These are phyloP conservation scores for Athalia rosae DNA, from an alignment of 2,888 invertebrate species.

Conservation along the genomic window DNA sequence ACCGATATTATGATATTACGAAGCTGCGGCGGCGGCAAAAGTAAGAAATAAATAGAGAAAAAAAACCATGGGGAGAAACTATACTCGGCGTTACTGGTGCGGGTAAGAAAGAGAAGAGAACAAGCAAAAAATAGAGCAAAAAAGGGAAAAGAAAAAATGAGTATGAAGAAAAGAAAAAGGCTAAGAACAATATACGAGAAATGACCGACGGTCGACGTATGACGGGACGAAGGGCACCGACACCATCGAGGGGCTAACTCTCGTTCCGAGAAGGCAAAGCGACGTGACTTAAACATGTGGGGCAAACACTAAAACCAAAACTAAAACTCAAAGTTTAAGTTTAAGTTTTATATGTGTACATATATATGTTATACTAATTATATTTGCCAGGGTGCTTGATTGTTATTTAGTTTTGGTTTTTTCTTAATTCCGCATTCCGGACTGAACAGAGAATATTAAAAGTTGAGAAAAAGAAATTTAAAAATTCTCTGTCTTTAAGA, in stretches of 20 bases:
- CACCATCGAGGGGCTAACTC: no score
- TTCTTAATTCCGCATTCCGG: no score
- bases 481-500: not conserved
- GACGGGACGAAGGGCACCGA: not conserved
- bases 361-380: constrained; percentile 21
- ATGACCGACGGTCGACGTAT: constrained; percentile 49
- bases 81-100: no score
- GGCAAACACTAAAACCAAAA: constrained; percentile 27
- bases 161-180: not conserved
- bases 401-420: no score
- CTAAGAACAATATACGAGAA: constrained; percentile 52
- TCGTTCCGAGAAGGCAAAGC: constrained; percentile 33
- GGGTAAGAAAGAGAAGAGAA: no score
- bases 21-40: no score
- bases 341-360: constrained; percentile 35
- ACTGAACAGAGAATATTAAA: not conserved
- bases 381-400: not conserved
- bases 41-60: no score
- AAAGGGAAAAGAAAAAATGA: no score
- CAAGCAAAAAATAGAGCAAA: not conserved
- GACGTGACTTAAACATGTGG: constrained; percentile 43
- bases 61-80: no score
- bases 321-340: not conserved
- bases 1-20: no score
- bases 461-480: not conserved